A percentile compares a stretch with the other conserved stretches of the same genome.
These are phyloP conservation scores for Drosophila nannoptera DNA, from an alignment of 1,140 invertebrate species.

Conservation along the genomic window DNA sequence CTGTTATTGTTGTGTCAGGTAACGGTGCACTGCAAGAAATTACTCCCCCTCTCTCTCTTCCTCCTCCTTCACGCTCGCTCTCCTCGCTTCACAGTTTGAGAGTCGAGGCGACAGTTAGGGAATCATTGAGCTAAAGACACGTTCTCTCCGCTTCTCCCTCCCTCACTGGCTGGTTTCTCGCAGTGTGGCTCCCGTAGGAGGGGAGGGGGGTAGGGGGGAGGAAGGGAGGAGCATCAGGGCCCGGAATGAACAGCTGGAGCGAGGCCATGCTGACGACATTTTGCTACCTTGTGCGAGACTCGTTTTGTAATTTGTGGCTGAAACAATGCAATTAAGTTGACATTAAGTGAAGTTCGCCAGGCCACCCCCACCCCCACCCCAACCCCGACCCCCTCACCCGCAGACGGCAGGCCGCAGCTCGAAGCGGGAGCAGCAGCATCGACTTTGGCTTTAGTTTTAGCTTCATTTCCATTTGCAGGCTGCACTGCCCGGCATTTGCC, in stretches of 20 bases:
- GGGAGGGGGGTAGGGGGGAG: too few relatives aligned
- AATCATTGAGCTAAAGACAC: too few relatives aligned
- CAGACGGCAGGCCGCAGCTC: constrained; percentile 16
- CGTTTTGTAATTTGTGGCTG: constrained; percentile 76
- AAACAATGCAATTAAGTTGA: constrained; percentile 76
- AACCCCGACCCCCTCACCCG: background rate
- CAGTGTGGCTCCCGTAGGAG: too few relatives aligned
- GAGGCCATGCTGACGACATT: constrained; percentile 50
- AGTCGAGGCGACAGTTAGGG: too few relatives aligned
- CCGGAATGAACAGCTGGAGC: too few relatives aligned
- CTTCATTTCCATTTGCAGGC: constrained; percentile 22
- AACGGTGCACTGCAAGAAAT: constrained; percentile 2
- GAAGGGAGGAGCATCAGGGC: background rate
- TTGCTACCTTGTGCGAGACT: constrained; percentile 70
- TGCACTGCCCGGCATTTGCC: constrained; percentile 13
- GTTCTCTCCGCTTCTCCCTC: too few relatives aligned
- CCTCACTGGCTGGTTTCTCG: too few relatives aligned
- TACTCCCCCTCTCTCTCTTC: too few relatives aligned
- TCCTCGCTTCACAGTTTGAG: too few relatives aligned
- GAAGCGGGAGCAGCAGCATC: constrained; percentile 1
- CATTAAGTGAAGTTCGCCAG: constrained; percentile 71
- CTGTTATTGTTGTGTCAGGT: constrained; percentile 47
- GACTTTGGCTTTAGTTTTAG: constrained; percentile 26
- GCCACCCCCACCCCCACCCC: too few relatives aligned
- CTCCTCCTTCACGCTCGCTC: too few relatives aligned